A percentile compares a stretch with the other conserved stretches of the same genome.
Conservation (phyloP, 1,140 invertebrate species). For the Brachionus calyciflorus region DNA sequence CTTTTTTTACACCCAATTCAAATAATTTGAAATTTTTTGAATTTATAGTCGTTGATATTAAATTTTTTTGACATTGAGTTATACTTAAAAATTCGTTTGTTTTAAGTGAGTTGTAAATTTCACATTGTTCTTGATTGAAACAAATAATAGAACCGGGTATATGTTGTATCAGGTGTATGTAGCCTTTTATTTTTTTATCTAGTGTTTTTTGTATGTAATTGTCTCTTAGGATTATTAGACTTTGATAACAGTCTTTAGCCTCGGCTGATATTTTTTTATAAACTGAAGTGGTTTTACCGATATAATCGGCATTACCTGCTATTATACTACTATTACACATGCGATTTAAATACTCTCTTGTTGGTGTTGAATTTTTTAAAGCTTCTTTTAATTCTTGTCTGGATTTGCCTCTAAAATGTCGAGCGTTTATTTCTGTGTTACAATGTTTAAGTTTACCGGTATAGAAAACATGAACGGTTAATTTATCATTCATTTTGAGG, state of each 20-base stretch:
- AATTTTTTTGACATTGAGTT: neutral
- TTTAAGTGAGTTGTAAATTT: neutral
- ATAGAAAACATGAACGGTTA: conserved; percentile 16
- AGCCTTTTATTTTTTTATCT: neutral
- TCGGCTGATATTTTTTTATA: conserved; percentile 37
- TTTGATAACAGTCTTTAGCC: conserved; percentile 43
- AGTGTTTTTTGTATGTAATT: neutral
- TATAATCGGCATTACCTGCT: conserved; percentile 27
- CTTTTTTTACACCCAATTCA: neutral
- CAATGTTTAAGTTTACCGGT: conserved; percentile 25
- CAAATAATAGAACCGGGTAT: conserved; percentile 33
- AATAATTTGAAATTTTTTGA: conserved; percentile 2
- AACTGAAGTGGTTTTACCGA: conserved; percentile 16
- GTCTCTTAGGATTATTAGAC: neutral
- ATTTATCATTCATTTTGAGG: conserved; percentile 44
- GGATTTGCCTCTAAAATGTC: conserved; percentile 20
- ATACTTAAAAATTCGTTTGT: neutral
- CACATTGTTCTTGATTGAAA: conserved; percentile 19
- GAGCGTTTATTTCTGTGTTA: neutral
- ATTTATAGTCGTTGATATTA: neutral
- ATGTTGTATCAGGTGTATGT: conserved; percentile 35
- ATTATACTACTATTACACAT: neutral
- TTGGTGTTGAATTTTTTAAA: conserved; percentile 33
- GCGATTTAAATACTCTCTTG: conserved; percentile 13
- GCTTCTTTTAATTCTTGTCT: conserved; percentile 31